Base-by-base conservation (phyloP, 2,113 vertebrate species). In the Anoura caudifer region DNA sequence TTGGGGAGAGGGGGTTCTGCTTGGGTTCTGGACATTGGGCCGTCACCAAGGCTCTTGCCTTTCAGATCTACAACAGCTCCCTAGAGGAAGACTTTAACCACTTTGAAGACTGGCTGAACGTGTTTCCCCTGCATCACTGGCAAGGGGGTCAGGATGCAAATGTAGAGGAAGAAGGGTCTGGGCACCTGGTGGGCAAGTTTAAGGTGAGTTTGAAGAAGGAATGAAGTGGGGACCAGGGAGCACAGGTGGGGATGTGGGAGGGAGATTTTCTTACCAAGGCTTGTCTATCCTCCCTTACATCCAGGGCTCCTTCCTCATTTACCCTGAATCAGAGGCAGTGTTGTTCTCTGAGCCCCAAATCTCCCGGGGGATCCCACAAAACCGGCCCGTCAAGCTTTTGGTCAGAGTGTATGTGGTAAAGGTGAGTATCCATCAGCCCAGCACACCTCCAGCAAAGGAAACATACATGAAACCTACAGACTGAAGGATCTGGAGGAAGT, bases 81-180 rank as follows among this genome's bases (percentile, higher is more conserved):
- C 98, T 99, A 96, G 99, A 99, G 98, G 98, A 99, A 10, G 98
- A 99, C 70, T 99, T 99, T 97, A 98, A 91, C 88, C 98, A 99
- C 95, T 99, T 99, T 98, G 99, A 99, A 98, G 99, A 99, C 94
- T 99, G 99, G 99, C 98, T 99, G 77, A 98, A 98, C 92, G 98
- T 98, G 73, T 99, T 99, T 63, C 98, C 99, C 2, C 98, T 99
- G 50, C 98, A 98, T 90, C 99, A 98, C 97, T 99, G 99, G 43
- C 99, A 98, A 96, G 98, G 98, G 1, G 98, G 96, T 24, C 99
- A 99, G 5, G 99, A 99, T 47, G 99, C 99, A 5, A 99, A 99
- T 4, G 99, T 98, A 33, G 99, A 99, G 0, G 98, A 99, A 6
- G 99, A 99, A 45, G 98, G 99, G 1, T 73, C 90, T 85, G 72